Evolutionary conservation across 2,888 invertebrate species (phyloP), one percentile per base, ranked within the genome.

Genomic region (Orchesella flavescens): DNA sequence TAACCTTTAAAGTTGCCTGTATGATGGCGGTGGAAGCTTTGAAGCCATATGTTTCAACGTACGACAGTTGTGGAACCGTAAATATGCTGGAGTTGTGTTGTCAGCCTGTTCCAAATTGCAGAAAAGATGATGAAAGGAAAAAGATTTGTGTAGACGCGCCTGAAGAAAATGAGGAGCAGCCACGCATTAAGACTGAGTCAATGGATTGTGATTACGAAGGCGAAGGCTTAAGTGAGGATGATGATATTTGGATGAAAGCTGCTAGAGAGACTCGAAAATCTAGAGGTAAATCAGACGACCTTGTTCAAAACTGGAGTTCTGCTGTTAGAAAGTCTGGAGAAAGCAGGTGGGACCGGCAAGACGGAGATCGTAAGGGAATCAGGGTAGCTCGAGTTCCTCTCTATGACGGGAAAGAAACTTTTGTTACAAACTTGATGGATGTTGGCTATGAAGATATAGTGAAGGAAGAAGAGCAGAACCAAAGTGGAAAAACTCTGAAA

Each of bases 51-150:
- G 75, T 75, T 13, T 17, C 57, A 19, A 71, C 23, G 0, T 82
- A 82, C 63, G 75, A 69, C 10, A 59, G 49, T 24, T 75, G 69
- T 24, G 75, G 73, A 19, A 75, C 55, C 17, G 75, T 68, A n/a
- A 44, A 19, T n/a, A 69, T 82, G 44, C 46, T 82, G 23, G 75
- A 82, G 0, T 21, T 82, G 12, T 74, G 74, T 17, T 75, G 82
- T 34, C 82, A 75, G 17, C 69, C 68, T 10, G 44, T 71, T 24
- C 49, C 23, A 7, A 7, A 43, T 69, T 21, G 23, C 63, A 0
- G 43, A 59, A 19, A 44, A 17, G 12, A 59, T 55, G 53, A 80
- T 57, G 44, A 53, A n/a, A 43, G 34, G 71, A 73, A 43, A 44
- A 34, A 34, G 7, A 9, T 69, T 44, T 24, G 43, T n/a, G 15